Evolutionary conservation across 2,888 invertebrate species (phyloP), one percentile per base, ranked within the genome.

Genomic region (Gymnoscelis rufifasciata): DNA sequence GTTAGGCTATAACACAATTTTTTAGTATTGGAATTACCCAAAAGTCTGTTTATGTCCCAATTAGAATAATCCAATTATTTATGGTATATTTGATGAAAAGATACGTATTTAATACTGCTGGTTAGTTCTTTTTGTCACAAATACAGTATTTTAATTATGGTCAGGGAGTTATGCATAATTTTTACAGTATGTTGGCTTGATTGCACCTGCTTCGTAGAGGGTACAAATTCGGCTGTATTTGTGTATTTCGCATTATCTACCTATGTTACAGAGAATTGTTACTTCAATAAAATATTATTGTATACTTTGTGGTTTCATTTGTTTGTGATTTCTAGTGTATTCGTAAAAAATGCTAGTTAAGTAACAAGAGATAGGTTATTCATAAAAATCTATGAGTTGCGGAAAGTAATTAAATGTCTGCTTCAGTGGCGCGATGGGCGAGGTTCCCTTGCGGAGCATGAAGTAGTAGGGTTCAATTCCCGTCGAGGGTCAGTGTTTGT

Each of bases 231-330:
- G 15, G 29, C 38, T 26, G n/a, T 57, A 48, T 37, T 29, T 35
- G 29, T 45, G 51, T n/a, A n/a, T 56, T 42, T 43, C 43, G 48
- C 45, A 48, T 45, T 42, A 29, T 39, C 43, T 42, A 29, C 38
- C 43, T 82, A 80, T 76, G 80, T 83, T 82, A 77, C 62, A 76
- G 68, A 79, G 69, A 83, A 84, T 82, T 83, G 83, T 86, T 83
- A 82, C 69, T 75, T 73, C 75, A 84, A 79, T 87, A 82, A 83
- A 71, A 75, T 70, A 73, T 72, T 68, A 68, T 75, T 59, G 66
- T 67, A 68, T 64, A 57, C 42, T 42, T 12, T 44, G 0, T 42
- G 31, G 5, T 50, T 52, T 48, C 51, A 36, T 35, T 51, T 5
- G n/a, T 19, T 19, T 19, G 2, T 19, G n/a, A n/a, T 19, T 19